Base-by-base conservation (phyloP, 2,888 invertebrate genomes). In the Meteorus colon region DNA sequence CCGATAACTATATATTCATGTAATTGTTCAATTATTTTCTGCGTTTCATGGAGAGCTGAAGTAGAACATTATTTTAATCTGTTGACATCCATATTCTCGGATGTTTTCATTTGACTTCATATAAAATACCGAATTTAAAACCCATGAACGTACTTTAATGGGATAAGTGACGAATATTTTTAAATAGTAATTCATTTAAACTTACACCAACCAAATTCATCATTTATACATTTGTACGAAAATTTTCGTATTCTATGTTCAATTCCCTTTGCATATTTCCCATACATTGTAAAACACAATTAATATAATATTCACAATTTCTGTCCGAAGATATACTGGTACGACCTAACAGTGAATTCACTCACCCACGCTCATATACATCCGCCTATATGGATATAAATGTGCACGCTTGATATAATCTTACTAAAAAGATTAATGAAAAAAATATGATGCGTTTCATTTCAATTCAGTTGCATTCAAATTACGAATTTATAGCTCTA, bases 61-160 rank as follows among this genome's bases (percentile, higher is more conserved):
- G 81, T 81, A 80, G 74, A 78, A 73, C 78, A 82, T 82, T 80
- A 81, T 81, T 81, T 78, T 77, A 24, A 72, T 77, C 78, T 80
- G 81, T 77, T 70, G n/a, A n/a, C 73, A 65, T 75, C 62, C 71
- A 73, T 63, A 34, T 63, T 34, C n/a, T 31, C 16, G 10, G 16
- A 4, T 6, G 41, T 12, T 12, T 41, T 12, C 41, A 41, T 16
- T 19, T 10, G 3, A 65, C 37, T 65, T 19, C 19, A 19, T 8
- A 24, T 19, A 8, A 19, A 19, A n/a, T 48, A 2, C 2, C 2
- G 48, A 48, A n/a, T 8, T 48, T 16, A 19, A 4, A 55, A 55
- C 19, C 10, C 8, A 55, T 19, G 8, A 19, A 8, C 19, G 19
- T 8, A 55, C 1, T 55, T 6, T 55, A 55, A 24, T 55, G 0